phyloP scores from a whole-genome alignment of 2,797 vertebrate species.

The Siniperca obscura region DNA sequence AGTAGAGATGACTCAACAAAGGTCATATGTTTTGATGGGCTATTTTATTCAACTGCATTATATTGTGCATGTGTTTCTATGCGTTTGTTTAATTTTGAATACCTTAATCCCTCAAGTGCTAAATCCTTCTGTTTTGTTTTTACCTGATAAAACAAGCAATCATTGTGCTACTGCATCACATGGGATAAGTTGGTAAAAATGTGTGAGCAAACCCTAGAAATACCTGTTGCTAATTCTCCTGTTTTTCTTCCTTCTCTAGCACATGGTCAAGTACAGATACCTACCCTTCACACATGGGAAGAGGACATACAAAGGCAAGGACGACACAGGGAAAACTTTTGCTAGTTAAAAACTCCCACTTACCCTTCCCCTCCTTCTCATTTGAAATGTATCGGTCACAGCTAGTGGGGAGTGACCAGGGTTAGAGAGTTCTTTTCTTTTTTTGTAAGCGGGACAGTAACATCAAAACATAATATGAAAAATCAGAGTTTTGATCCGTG shows the following conservation, averaged over 20 bases:
- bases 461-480: constrained; percentile 61
- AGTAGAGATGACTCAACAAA: not conserved
- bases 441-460: constrained; percentile 70
- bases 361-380: constrained; percentile 56
- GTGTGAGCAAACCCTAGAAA: not conserved
- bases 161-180: not conserved
- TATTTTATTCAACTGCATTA: not conserved
- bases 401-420: constrained; percentile 65
- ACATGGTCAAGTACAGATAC: constrained; percentile 99
- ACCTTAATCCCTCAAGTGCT: not conserved
- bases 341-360: constrained; percentile 90
- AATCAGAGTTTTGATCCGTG: constrained; percentile 86
- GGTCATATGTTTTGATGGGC: not conserved
- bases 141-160: not conserved
- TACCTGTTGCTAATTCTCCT: constrained; percentile 35
- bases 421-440: constrained; percentile 57
- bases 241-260: constrained; percentile 83
- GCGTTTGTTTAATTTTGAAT: not conserved
- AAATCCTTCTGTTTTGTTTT: not conserved
- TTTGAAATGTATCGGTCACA: constrained; percentile 72
- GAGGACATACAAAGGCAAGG: constrained; percentile 99
- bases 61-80: not conserved
- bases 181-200: not conserved
- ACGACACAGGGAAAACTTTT: constrained; percentile 95
- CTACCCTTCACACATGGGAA: constrained; percentile 99